A percentile compares a stretch with the other conserved stretches of the same genome.
These are phyloP conservation scores for Dromaius novaehollandiae DNA, from an alignment of 2,113 vertebrate genomes.

Conservation along the genomic window DNA sequence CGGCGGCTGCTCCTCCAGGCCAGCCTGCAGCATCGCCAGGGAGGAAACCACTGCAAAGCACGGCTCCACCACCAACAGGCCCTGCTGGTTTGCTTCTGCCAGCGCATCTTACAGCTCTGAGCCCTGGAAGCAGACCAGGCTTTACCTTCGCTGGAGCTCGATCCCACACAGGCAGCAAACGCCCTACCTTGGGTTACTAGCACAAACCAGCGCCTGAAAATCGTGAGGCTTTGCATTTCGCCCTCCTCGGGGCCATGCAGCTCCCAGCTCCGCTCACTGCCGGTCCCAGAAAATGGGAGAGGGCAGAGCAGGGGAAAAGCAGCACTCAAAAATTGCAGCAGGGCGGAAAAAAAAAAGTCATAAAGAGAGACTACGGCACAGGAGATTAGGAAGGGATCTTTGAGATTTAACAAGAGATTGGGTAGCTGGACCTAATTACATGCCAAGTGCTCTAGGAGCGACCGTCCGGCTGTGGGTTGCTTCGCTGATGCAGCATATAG, in stretches of 20 bases:
- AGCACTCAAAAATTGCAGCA: background rate
- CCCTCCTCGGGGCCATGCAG: background rate
- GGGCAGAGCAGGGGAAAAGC: background rate
- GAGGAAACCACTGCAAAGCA: too few relatives aligned
- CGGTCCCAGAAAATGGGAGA: background rate
- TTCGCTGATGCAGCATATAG: background rate
- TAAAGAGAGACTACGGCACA: background rate
- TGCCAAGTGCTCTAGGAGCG: fast-evolving
- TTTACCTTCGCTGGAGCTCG: too few relatives aligned
- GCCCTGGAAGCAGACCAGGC: too few relatives aligned
- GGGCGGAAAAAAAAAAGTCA: background rate
- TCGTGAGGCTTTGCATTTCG: background rate
- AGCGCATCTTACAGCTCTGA: too few relatives aligned
- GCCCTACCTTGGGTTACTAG: too few relatives aligned
- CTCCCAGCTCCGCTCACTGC: too few relatives aligned
- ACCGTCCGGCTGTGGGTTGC: background rate
- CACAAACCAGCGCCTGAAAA: background rate
- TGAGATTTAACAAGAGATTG: background rate
- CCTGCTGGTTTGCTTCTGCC: too few relatives aligned
- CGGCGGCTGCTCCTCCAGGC: too few relatives aligned
- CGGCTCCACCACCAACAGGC: too few relatives aligned
- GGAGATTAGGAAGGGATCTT: conserved; percentile 39
- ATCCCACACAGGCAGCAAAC: too few relatives aligned
- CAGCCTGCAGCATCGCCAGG: too few relatives aligned
- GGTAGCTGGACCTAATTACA: conserved; percentile 44